phyloP scores from a whole-genome alignment of 2,797 vertebrate genomes.

The Psittacula echo region DNA sequence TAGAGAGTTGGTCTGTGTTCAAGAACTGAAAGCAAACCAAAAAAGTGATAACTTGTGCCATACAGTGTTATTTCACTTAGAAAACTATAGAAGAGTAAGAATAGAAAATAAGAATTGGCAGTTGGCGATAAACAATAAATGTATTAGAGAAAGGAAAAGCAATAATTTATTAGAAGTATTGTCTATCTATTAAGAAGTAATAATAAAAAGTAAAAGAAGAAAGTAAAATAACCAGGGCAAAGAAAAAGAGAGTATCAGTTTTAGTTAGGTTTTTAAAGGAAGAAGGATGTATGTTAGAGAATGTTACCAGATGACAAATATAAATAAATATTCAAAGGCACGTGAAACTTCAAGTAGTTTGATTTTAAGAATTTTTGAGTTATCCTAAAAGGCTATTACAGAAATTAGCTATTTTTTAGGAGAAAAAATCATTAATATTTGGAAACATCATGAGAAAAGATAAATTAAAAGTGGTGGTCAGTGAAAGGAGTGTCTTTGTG shows the following conservation, averaged over 20 bases:
- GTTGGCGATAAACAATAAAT: neutral
- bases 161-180: neutral
- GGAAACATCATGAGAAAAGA: neutral
- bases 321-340: neutral
- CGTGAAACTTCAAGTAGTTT: neutral
- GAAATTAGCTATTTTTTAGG: neutral
- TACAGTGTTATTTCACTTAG: neutral
- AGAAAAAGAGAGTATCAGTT: neutral
- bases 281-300: neutral
- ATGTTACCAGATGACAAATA: neutral
- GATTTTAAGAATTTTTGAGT: neutral
- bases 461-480: neutral
- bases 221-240: neutral
- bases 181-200: neutral
- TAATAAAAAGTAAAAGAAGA: neutral
- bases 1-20: neutral
- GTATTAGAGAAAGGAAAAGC: neutral
- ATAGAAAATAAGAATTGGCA: neutral
- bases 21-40: neutral
- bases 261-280: neutral
- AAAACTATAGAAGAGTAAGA: neutral
- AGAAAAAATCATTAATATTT: neutral
- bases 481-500: neutral
- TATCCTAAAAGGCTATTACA: neutral
- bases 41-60: neutral